Base-by-base conservation (phyloP, 1,140 invertebrate species). In the Nylanderia fulva region DNA sequence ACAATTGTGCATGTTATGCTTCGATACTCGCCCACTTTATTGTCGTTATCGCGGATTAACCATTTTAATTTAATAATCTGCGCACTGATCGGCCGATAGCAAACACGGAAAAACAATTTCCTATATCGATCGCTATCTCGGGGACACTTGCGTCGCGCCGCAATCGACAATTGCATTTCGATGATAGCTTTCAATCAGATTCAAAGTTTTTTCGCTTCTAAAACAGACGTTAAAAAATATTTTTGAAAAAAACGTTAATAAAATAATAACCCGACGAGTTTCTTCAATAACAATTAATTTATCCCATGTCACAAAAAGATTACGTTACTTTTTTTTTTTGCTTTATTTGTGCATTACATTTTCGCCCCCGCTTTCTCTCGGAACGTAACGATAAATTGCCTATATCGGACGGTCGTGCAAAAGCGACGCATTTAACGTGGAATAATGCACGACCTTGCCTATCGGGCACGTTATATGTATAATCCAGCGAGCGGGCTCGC, bases 91-190 rank as follows among this genome's bases (percentile, higher is more conserved):
- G 85, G 36, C 61, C 87, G 90, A 92, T 91, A 89, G 82, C 85
- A 85, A 90, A 92, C 89, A 90, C 85, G 88, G 90, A 91, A 92
- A 92, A 91, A 92, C 91, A 92, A 92, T 92, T 91, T 91, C 74
- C 90, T 88, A 71, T 88, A 71, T 71, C 85, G 88, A 91, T 85
- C 84, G 84, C 85, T 90, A 91, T 91, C 91, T 89, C 88, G 72
- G 68, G 60, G 71, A 56, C 86, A 91, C 90, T 92, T 91, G 85
- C 15, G 15, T 86, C 85, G 87, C 84, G 64, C 42, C 68, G 85
- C 61, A 58, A 88, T 82, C 86, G 87, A 86, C 82, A 88, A 85
- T 88, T 74, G 76, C 80, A 88, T 80, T 76, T 85, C 56, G 48
- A 27, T n/a, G 36, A 56, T 52, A 54, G 61, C 33, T 80, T 52